Conservation (phyloP, 2,888 invertebrate species). For the Eulithis testata region DNA sequence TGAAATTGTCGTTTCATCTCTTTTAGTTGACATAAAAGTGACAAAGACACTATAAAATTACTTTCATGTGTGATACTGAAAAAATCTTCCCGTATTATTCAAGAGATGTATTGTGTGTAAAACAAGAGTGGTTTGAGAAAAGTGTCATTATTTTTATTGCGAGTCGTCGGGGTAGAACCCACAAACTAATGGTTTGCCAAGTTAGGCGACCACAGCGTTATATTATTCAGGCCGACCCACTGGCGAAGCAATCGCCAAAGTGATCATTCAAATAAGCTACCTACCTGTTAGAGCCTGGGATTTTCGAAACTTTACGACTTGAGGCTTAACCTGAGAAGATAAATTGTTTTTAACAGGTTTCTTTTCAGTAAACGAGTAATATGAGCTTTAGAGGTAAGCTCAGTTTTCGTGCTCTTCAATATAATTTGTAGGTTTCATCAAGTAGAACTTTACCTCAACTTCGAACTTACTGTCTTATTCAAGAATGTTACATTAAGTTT, state of each 20-base stretch:
- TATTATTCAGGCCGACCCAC: constrained; percentile 39
- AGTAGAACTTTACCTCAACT: neutral
- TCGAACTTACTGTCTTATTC: no score
- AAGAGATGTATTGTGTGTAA: neutral
- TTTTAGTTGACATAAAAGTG: no score
- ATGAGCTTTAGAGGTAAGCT: neutral
- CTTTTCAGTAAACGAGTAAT: constrained; percentile 18
- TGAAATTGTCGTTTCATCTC: no score
- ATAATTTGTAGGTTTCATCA: neutral
- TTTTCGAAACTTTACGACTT: constrained; percentile 27
- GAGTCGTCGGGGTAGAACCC: constrained; percentile 24
- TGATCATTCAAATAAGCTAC: constrained; percentile 41
- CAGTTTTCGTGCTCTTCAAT: neutral
- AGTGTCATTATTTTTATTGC: constrained; percentile 22
- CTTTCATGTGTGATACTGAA: no score
- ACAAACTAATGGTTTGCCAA: constrained; percentile 41
- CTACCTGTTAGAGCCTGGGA: constrained; percentile 36
- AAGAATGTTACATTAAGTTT: constrained; percentile 3
- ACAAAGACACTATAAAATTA: no score
- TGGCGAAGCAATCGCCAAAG: constrained; percentile 35
- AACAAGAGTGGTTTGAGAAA: constrained; percentile 6
- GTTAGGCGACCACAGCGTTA: constrained; percentile 30
- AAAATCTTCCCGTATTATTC: no score
- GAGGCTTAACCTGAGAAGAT: constrained; percentile 19
- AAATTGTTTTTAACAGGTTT: constrained; percentile 27